Percentiles rank a stretch among this genome's conserved stretches.
Evolutionary conservation across 2,797 vertebrate species (phyloP).

Genomic region (Semaprochilodus insignis): DNA sequence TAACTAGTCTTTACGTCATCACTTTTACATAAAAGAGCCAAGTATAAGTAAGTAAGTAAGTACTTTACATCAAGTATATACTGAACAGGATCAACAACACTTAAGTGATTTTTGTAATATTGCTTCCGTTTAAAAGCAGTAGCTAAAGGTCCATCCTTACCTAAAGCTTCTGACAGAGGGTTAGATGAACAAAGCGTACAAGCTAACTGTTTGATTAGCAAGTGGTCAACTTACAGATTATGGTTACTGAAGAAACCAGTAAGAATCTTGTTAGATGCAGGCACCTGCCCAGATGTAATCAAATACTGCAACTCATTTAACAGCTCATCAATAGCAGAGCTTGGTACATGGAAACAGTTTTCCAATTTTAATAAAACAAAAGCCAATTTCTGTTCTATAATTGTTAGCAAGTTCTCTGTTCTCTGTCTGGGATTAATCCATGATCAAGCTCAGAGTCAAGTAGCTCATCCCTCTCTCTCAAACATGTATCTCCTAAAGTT

Average conservation of each 20-base stretch:
- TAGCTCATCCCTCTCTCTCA: too few species aligned
- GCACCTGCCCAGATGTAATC: background rate
- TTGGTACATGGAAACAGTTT: too few species aligned
- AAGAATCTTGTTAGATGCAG: background rate
- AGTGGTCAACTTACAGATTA: slow-evolving; percentile 1
- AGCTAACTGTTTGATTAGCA: background rate
- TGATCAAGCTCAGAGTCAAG: too few species aligned
- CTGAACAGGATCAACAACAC: slow-evolving; percentile 38
- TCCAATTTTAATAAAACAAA: too few species aligned
- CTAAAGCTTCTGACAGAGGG: background rate
- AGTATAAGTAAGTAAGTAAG: background rate
- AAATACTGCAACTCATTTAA: too few species aligned
- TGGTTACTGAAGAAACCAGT: background rate
- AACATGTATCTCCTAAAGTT: too few species aligned
- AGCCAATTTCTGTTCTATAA: too few species aligned
- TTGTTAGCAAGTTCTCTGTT: background rate
- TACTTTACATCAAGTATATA: slow-evolving; percentile 25
- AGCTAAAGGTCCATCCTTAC: slow-evolving; percentile 28
- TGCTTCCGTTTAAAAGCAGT: slow-evolving; percentile 46
- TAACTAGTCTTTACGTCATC: too few species aligned
- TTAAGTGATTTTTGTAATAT: slow-evolving; percentile 55
- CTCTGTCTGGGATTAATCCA: too few species aligned
- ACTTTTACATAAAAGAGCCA: too few species aligned
- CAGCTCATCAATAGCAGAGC: too few species aligned
- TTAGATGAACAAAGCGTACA: background rate